A percentile compares a stretch with the other conserved stretches of the same genome.
Evolutionary conservation across 2,888 invertebrate species (phyloP).

Genomic region (Amblyjoppa fuscipennis): DNA sequence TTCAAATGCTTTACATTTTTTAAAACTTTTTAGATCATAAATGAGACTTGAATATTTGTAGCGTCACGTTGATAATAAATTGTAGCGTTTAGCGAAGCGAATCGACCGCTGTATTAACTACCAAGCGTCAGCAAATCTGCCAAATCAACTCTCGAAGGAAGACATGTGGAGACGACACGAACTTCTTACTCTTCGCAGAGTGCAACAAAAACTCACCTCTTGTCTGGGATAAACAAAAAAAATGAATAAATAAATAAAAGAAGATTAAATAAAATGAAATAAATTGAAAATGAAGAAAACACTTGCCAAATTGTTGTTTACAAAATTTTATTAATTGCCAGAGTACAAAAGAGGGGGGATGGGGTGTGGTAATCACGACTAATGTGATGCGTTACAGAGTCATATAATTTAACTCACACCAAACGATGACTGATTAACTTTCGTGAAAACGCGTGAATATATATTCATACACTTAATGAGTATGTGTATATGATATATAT

Average conservation of each 20-base stretch:
- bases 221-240: constrained; percentile 62
- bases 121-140: neutral
- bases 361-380: constrained; percentile 75
- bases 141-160: constrained; percentile 1
- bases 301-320: constrained; percentile 66
- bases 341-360: constrained; percentile 80
- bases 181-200: too few species aligned
- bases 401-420: constrained; percentile 76
- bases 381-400: constrained; percentile 77
- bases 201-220: too few species aligned
- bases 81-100: constrained; percentile 4
- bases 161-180: constrained; percentile 40
- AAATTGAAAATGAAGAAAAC: neutral
- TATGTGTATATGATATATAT: constrained; percentile 23
- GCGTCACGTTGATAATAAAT: constrained; percentile 27
- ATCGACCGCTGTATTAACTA: neutral
- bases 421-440: constrained; percentile 71
- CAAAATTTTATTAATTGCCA: constrained; percentile 82
- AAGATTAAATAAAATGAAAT: neutral
- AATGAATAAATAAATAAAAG: constrained; percentile 14
- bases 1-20: constrained; percentile 13
- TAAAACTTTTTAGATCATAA: constrained; percentile 4
- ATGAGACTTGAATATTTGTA: neutral
- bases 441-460: constrained; percentile 60
- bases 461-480: constrained; percentile 39